Evolutionary conservation across 2,888 invertebrate species (phyloP).

Genomic region (Gymnocheta viridis): DNA sequence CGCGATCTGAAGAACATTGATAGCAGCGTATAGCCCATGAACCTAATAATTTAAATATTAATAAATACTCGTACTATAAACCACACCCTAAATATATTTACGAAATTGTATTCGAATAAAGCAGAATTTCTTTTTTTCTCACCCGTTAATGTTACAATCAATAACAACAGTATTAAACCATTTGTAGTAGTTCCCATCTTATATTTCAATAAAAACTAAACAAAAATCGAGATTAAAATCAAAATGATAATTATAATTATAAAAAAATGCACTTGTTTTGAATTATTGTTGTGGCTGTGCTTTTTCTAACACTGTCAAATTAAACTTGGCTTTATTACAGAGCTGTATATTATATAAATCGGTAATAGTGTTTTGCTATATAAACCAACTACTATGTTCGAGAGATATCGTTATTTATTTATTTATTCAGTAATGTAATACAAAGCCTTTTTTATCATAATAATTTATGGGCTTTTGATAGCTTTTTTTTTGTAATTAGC

Average conservation of each 20-base stretch:
- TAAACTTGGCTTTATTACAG: slow-evolving; percentile 40
- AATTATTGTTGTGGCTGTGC: slow-evolving; percentile 37
- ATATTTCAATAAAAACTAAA: not conserved
- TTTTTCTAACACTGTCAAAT: slow-evolving; percentile 37
- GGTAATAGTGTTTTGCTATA: slow-evolving; percentile 9
- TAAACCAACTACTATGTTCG: too few species aligned
- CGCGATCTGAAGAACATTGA: slow-evolving; percentile 95
- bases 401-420: too few species aligned
- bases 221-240: slow-evolving; percentile 2
- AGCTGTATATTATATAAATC: not conserved
- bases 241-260: not conserved
- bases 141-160: slow-evolving; percentile 63
- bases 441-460: not conserved
- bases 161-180: slow-evolving; percentile 35
- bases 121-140: not conserved
- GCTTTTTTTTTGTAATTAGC: too few species aligned
- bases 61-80: slow-evolving; percentile 26
- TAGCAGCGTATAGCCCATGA: slow-evolving; percentile 90
- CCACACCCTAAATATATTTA: slow-evolving; percentile 70
- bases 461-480: too few species aligned
- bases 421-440: too few species aligned
- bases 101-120: not conserved
- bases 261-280: slow-evolving; percentile 56
- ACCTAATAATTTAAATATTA: slow-evolving; percentile 69
- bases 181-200: slow-evolving; percentile 38